These are phyloP conservation scores for Rhynchonycteris naso DNA, from an alignment of 2,797 vertebrate genomes.

Conservation along the genomic window DNA sequence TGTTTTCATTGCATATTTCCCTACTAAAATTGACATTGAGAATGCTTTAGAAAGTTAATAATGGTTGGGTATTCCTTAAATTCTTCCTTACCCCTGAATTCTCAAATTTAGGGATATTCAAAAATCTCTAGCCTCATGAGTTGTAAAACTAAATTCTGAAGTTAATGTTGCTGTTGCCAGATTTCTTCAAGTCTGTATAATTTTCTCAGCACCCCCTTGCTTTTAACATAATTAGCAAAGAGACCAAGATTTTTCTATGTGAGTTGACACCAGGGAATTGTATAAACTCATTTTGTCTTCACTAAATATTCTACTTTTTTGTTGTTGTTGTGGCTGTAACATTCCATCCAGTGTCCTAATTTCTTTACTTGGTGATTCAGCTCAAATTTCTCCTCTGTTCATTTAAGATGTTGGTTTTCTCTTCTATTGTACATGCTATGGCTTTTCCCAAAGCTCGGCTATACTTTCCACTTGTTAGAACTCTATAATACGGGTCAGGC, in stretches of 20 bases:
- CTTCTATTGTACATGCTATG: constrained; percentile 13
- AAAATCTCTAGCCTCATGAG: not conserved
- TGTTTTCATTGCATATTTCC: not conserved
- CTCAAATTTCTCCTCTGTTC: constrained; percentile 72
- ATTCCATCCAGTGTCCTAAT: constrained; percentile 66
- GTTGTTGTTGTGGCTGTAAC: not conserved
- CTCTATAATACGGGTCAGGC: constrained; percentile 67
- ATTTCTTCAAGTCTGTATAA: not conserved
- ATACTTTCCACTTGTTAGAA: constrained; percentile 70
- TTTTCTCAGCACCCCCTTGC: not conserved
- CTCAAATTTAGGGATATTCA: constrained; percentile 10
- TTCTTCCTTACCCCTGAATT: not conserved
- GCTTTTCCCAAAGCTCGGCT: constrained; percentile 69
- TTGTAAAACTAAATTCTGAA: constrained; percentile 38
- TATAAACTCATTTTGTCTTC: constrained; percentile 21
- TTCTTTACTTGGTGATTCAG: constrained; percentile 38
- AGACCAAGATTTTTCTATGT: constrained; percentile 31
- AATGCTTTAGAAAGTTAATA: not conserved
- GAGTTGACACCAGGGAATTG: constrained; percentile 14
- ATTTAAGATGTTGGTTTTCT: constrained; percentile 66
- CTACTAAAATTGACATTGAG: not conserved
- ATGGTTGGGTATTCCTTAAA: not conserved
- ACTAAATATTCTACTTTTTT: constrained; percentile 48
- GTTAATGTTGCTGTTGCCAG: not conserved
- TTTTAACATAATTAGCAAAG: constrained; percentile 38